Evolutionary conservation across 2,888 invertebrate genomes (phyloP), one percentile per base, ranked within the genome.

Genomic region (Drosophila gaucha): DNA sequence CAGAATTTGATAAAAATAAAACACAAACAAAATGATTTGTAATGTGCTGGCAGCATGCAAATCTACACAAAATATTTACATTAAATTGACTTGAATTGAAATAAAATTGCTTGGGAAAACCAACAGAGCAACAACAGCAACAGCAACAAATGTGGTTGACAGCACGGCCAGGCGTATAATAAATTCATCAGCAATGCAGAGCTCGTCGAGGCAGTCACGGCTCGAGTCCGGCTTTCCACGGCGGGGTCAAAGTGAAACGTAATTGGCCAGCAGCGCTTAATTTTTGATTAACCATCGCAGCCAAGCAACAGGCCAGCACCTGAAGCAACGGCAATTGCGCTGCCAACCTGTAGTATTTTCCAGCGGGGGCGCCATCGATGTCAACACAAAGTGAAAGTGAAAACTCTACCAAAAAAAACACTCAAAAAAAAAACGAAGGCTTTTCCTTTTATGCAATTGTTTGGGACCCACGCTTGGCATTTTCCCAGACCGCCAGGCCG

Each of bases 201-300:
- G 60, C 64, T 59, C 62, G 54, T 57, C 59, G 55, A 44, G 43
- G 43, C 44, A 43, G 49, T 80, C 83, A 80, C 88, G 86, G 46
- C n/a, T n/a, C n/a, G n/a, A 31, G 60, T 66, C 54, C 62, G 63
- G 74, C 87, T 78, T 80, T 85, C 85, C 74, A 68, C 59, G 57
- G 64, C 60, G 76, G 63, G 84, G 84, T 85, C 88, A 88, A 69
- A 84, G 88, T 74, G 74, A 89, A 84, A 87, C 77, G 78, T 84
- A 89, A 89, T 88, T 86, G 89, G 86, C 87, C 86, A 71, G 68
- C 71, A 67, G 84, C 74, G 82, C 74, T 80, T 74, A 80, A 80
- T 80, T 84, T 78, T 84, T 75, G 75, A 85, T 86, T 82, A 75
- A 68, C 47, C 69, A 47, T 54, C 55, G 43, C 66, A 70, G 57